A percentile compares a stretch with the other conserved stretches of the same genome.
phyloP scores from a whole-genome alignment of 2,888 invertebrate species.

The Drosophila sordidula region DNA sequence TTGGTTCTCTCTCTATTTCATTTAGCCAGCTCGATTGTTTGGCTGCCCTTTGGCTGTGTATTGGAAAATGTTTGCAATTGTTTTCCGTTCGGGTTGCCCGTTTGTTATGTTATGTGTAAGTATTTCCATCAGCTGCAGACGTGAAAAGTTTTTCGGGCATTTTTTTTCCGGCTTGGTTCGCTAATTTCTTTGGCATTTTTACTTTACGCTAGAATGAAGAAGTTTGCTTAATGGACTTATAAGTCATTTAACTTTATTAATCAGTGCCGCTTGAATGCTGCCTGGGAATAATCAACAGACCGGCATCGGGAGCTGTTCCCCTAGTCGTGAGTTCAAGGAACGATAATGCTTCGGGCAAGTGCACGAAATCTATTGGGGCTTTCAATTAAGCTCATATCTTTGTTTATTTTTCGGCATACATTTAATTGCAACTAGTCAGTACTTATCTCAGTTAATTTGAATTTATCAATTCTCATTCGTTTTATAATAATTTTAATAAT shows the following conservation, averaged over 20 bases:
- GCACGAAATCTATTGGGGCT: not conserved
- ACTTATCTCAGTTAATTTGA: too few species aligned
- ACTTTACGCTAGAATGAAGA: constrained; percentile 69
- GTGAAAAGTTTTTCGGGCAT: constrained; percentile 47
- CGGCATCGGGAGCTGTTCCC: not conserved
- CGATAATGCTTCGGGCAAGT: constrained; percentile 20
- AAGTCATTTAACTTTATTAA: constrained; percentile 75
- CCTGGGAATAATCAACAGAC: constrained; percentile 15
- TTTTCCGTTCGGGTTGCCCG: constrained; percentile 41
- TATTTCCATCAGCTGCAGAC: constrained; percentile 74
- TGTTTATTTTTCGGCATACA: not conserved
- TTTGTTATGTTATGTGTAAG: constrained; percentile 62
- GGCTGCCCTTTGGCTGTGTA: constrained; percentile 45
- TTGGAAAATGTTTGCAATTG: constrained; percentile 67
- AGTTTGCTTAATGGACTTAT: constrained; percentile 74
- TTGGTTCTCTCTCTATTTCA: not conserved
- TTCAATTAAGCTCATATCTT: not conserved
- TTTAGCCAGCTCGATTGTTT: constrained; percentile 17
- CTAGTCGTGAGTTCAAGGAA: constrained; percentile 35
- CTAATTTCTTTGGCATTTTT: constrained; percentile 72
- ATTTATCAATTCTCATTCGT: too few species aligned
- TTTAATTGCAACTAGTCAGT: not conserved
- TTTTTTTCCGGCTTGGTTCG: constrained; percentile 40
- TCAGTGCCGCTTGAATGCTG: constrained; percentile 69
- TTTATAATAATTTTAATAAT: not conserved